Percentiles rank a stretch among this genome's conserved stretches.
Conservation (phyloP, 2,888 invertebrate species). For the Aporophyla nigra region DNA sequence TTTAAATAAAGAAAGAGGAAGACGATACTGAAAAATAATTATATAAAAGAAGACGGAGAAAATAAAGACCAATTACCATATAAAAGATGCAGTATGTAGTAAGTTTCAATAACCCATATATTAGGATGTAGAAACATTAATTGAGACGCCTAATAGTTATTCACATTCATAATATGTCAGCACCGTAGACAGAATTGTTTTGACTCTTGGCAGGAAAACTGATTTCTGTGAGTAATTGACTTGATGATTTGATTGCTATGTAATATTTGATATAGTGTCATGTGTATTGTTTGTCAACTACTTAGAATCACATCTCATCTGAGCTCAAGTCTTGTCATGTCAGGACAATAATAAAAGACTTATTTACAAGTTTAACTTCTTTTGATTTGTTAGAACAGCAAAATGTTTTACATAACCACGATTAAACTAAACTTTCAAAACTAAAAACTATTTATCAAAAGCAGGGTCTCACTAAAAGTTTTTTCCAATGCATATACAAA, state of each 20-base stretch:
- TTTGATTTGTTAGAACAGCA: too few species aligned
- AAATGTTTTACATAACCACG: background rate
- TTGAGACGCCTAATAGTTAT: constrained; percentile 6
- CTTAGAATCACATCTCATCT: background rate
- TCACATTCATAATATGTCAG: constrained; percentile 28
- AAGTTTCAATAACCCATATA: background rate
- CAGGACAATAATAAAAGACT: too few species aligned
- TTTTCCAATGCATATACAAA: background rate
- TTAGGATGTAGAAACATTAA: background rate
- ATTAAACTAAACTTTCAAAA: background rate
- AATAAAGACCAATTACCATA: background rate
- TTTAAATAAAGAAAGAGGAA: background rate
- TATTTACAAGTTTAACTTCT: too few species aligned
- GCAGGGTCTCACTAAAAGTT: background rate
- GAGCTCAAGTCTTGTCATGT: background rate
- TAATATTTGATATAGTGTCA: constrained; percentile 8
- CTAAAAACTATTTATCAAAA: background rate
- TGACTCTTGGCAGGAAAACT: constrained; percentile 45
- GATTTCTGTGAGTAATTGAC: constrained; percentile 39
- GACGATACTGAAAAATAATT: background rate
- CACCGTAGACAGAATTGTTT: constrained; percentile 40
- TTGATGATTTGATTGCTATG: constrained; percentile 41
- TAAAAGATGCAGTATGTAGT: background rate
- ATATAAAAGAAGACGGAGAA: background rate
- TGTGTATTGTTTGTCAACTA: background rate